phyloP scores from a whole-genome alignment of 1,140 invertebrate species.

The Platorchestia sp. region DNA sequence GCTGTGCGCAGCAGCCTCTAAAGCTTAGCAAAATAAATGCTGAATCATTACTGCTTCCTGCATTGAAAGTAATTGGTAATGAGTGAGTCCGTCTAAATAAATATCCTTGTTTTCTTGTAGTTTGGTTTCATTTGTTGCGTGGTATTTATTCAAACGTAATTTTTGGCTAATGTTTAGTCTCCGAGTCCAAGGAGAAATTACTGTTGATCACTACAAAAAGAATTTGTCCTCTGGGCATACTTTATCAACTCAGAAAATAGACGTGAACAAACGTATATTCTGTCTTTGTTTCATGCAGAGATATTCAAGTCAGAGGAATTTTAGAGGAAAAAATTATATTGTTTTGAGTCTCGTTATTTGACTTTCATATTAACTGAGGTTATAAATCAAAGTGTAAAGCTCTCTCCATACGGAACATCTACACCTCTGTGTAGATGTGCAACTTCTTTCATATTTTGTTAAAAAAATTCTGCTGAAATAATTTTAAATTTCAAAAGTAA shows the following conservation, averaged over 20 bases:
- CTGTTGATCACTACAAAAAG: neutral
- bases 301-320: neutral
- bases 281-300: neutral
- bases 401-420: too few relatives aligned
- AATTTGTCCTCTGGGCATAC: neutral
- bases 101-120: neutral
- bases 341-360: too few relatives aligned
- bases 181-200: neutral
- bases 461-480: neutral
- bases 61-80: neutral
- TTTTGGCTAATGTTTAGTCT: neutral
- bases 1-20: too few relatives aligned
- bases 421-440: too few relatives aligned
- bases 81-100: neutral
- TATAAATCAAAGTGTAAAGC: too few relatives aligned
- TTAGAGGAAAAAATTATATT: neutral
- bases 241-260: neutral
- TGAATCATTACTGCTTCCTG: neutral
- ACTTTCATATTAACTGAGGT: too few relatives aligned
- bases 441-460: neutral
- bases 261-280: neutral
- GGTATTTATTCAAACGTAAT: neutral
- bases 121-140: neutral
- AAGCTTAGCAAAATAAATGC: neutral
- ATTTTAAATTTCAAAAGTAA: neutral